Percentiles rank a stretch among this genome's conserved stretches.
These are phyloP conservation scores for Diplosoma virens DNA, from an alignment of 23 tunicate species.

Conservation along the genomic window DNA sequence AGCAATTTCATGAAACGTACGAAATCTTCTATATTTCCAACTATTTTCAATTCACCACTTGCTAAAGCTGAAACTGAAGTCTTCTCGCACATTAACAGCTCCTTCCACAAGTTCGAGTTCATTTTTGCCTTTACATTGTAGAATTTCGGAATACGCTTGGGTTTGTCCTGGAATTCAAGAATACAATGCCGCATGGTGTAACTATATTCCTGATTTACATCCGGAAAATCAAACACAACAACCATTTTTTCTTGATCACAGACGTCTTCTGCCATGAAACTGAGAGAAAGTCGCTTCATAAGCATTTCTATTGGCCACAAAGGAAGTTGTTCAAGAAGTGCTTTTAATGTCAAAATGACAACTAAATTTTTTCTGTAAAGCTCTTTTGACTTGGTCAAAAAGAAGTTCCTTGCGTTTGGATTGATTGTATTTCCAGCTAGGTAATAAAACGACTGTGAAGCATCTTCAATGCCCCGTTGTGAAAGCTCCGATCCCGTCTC, in stretches of 20 bases:
- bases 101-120: slow-evolving; percentile 19
- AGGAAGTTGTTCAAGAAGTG: neutral
- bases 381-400: slow-evolving; percentile 45
- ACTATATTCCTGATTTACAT: neutral
- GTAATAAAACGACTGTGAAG: too few species aligned
- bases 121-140: slow-evolving; percentile 3
- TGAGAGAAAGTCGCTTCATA: slow-evolving; percentile 19
- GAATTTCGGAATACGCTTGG: neutral
- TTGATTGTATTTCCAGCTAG: slow-evolving; percentile 11
- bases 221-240: slow-evolving; percentile 19
- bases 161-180: slow-evolving; percentile 8
- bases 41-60: slow-evolving; percentile 19
- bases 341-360: too few species aligned
- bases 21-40: slow-evolving; percentile 4
- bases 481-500: too few species aligned
- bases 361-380: neutral
- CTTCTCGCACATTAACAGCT: neutral
- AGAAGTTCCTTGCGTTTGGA: slow-evolving; percentile 55
- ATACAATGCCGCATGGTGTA: slow-evolving; percentile 48
- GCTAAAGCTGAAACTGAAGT: neutral
- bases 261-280: slow-evolving; percentile 36
- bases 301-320: neutral
- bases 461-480: too few species aligned
- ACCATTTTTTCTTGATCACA: neutral
- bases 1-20: slow-evolving; percentile 19